Evolutionary conservation across 2,113 vertebrate genomes (phyloP), one percentile per base, ranked within the genome.

Genomic region (Neolamprologus hecqui): DNA sequence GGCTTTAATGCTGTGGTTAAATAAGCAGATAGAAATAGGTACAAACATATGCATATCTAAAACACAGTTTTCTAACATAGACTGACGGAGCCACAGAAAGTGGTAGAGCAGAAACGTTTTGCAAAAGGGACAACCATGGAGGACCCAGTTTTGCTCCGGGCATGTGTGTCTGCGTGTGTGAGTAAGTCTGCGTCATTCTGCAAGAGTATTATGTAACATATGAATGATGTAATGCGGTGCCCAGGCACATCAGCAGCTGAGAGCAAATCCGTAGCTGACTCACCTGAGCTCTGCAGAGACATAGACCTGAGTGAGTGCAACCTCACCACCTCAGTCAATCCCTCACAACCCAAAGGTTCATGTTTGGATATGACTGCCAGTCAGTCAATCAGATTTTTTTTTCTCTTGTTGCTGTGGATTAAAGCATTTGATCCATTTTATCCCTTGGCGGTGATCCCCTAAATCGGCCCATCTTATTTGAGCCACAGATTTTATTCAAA

Each of bases 171-270:
- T 93, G 85, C 33, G 45, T 90, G 83, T 77, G 84, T 84, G 86
- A 54, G 88, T 68, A 58, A 86, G 51, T 87, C 53, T 79, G 88
- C 90, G 80, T 73, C 15, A 7, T 88, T 83, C 90, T 90, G 86
- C 89, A 80, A 85, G 91, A 79, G 49, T 81, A 86, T 96, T 96
- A 96, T 93, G 93, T 96, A 96, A 97, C 85, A 79, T 81, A n/a
- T n/a, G 58, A 94, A 87, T 96, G 95, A 97, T 95, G 95, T 96
- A 96, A 96, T 96, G 89, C 84, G 5, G 77, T 82, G 81, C 87
- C 82, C n/a, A 31, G 92, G 85, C 82, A 92, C 90, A 94, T 92
- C 81, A 90, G 87, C 92, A 55, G 90, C 88, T 90, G 83, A 93
- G 84, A 92, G 93, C 90, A 79, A 77, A 89, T 92, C 88, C 57